Percentiles rank a stretch among this genome's conserved stretches.
Conservation (phyloP, 1,140 invertebrate species). For the Nomia melanderi region DNA sequence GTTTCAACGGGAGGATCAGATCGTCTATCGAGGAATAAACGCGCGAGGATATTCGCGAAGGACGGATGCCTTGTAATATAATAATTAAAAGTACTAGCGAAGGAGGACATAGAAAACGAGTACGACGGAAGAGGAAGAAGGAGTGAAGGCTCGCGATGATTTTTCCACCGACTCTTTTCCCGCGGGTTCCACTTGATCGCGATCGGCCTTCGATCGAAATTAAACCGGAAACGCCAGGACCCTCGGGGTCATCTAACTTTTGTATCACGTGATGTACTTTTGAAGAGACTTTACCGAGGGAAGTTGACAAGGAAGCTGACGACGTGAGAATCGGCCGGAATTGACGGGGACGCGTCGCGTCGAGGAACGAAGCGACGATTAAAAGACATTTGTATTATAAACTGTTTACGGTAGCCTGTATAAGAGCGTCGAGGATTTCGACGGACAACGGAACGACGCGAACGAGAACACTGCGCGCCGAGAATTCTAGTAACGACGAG, state of each 20-base stretch:
- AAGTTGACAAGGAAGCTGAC: no score
- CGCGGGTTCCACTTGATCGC: constrained; percentile 28
- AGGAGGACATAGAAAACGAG: no score
- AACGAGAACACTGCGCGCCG: no score
- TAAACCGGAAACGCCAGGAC: background rate
- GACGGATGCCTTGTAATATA: no score
- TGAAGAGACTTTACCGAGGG: constrained; percentile 22
- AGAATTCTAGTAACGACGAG: background rate
- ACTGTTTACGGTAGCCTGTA: constrained; percentile 30
- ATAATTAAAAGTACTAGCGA: no score
- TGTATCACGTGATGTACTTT: constrained; percentile 34
- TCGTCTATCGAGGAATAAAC: constrained; percentile 1
- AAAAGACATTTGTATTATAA: constrained; percentile 49
- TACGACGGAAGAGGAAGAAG: no score
- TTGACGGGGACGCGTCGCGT: no score
- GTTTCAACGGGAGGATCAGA: background rate
- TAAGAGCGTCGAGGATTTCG: constrained; percentile 37
- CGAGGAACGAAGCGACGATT: background rate
- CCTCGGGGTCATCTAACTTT: constrained; percentile 18
- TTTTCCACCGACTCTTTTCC: constrained; percentile 10
- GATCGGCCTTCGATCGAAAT: no score
- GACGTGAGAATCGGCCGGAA: background rate
- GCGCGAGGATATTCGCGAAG: no score
- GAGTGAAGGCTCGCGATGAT: constrained; percentile 20
- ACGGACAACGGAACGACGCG: constrained; percentile 23